phyloP scores from a whole-genome alignment of 2,113 vertebrate genomes.

The Grammomys surdaster region DNA sequence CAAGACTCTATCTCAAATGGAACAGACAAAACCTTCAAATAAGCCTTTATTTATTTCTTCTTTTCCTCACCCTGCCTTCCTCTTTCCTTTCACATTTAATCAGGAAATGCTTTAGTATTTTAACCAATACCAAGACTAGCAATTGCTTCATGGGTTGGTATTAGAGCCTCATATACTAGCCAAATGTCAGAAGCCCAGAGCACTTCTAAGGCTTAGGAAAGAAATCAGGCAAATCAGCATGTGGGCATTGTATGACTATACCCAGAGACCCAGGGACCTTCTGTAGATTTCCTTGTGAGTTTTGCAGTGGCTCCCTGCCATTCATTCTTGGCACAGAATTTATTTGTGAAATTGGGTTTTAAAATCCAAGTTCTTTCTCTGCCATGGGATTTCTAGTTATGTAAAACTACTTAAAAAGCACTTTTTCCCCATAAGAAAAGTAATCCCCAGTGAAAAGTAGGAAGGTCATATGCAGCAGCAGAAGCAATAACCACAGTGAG shows the following conservation, averaged over 20 bases:
- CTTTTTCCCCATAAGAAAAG: constrained; percentile 28
- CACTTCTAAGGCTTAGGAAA: neutral
- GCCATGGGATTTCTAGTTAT: constrained; percentile 5
- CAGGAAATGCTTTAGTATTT: neutral
- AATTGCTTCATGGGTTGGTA: neutral
- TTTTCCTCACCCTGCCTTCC: neutral
- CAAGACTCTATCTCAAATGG: neutral
- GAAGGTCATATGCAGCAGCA: neutral
- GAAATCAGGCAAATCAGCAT: constrained; percentile 19
- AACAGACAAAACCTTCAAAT: neutral
- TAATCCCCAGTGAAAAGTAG: neutral
- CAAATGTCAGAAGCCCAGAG: neutral
- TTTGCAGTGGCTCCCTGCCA: constrained; percentile 42
- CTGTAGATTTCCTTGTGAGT: constrained; percentile 51
- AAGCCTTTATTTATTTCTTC: neutral
- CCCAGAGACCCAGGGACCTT: constrained; percentile 22
- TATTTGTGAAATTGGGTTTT: constrained; percentile 57
- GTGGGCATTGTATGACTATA: constrained; percentile 27
- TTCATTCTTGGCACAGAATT: constrained; percentile 63
- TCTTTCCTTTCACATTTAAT: constrained; percentile 1
- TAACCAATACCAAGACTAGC: constrained; percentile 3
- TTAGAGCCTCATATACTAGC: neutral
- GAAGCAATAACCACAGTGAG: constrained; percentile 13
- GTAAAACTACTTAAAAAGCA: constrained; percentile 41
- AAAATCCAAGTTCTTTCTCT: constrained; percentile 52